Percentiles rank a stretch among this genome's conserved stretches.
Evolutionary conservation across 2,113 vertebrate species (phyloP).

Genomic region (Macaca nemestrina): DNA sequence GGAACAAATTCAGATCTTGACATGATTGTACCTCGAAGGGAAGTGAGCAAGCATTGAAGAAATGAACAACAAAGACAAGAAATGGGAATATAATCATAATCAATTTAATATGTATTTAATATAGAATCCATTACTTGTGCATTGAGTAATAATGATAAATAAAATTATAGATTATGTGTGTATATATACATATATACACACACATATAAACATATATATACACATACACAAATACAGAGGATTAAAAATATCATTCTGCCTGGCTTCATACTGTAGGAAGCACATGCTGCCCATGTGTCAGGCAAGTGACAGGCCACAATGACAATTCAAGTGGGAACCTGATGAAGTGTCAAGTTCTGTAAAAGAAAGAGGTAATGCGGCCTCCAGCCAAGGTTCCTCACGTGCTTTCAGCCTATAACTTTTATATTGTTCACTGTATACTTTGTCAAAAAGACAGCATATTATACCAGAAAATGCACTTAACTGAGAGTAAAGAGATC

Average conservation of each 20-base stretch:
- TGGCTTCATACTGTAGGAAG: background rate
- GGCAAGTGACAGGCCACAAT: background rate
- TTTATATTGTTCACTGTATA: background rate
- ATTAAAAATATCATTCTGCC: background rate
- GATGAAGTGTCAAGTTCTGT: background rate
- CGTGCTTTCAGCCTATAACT: background rate
- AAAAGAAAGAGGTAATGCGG: background rate
- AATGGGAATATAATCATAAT: background rate
- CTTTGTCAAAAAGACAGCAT: background rate
- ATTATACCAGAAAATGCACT: background rate
- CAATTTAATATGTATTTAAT: background rate
- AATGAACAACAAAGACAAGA: background rate
- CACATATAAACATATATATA: no score
- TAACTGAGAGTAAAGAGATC: background rate
- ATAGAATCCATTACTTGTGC: no score
- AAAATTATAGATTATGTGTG: background rate
- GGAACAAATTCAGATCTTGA: background rate
- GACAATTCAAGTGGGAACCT: background rate
- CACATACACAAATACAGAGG: no score
- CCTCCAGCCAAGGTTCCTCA: rapidly evolving
- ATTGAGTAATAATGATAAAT: background rate
- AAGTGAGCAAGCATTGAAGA: background rate
- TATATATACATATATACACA: no score
- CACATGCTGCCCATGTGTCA: background rate
- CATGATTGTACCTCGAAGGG: background rate